Evolutionary conservation across 2,113 vertebrate species (phyloP).

Genomic region (Sander vitreus): DNA sequence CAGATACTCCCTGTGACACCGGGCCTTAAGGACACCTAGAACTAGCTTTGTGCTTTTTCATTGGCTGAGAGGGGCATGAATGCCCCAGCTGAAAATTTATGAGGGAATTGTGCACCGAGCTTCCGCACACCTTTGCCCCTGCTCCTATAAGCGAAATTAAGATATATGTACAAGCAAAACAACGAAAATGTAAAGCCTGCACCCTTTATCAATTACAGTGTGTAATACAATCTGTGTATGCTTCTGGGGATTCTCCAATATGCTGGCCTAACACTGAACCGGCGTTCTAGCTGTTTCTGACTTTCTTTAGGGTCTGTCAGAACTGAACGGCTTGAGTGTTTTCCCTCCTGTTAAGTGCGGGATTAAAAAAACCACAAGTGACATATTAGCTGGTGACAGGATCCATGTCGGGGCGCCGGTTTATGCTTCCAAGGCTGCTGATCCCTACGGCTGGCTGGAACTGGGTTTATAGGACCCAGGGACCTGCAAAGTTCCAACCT

Average conservation of each 20-base stretch:
- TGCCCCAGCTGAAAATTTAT: constrained; percentile 41
- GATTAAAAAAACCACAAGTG: constrained; percentile 52
- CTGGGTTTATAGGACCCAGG: constrained; percentile 59
- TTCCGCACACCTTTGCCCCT: constrained; percentile 23
- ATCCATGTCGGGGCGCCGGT: constrained; percentile 54
- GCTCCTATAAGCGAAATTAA: constrained; percentile 18
- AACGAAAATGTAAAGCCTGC: constrained; percentile 36
- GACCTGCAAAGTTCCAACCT: constrained; percentile 49
- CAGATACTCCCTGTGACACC: constrained; percentile 65
- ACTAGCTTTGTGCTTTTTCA: constrained; percentile 11
- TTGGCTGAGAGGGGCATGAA: constrained; percentile 1
- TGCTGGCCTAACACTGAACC: constrained; percentile 43
- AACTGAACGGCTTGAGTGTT: constrained; percentile 52
- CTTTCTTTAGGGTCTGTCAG: constrained; percentile 27
- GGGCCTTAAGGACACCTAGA: constrained; percentile 48
- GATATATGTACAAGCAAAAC: constrained; percentile 25
- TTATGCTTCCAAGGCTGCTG: constrained; percentile 49
- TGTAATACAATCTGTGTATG: constrained; percentile 52
- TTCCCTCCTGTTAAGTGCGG: constrained; percentile 58
- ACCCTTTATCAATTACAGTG: constrained; percentile 48
- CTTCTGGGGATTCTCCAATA: constrained; percentile 45
- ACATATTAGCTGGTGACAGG: constrained; percentile 76
- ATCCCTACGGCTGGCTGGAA: constrained; percentile 41
- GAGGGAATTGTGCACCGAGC: constrained; percentile 26
- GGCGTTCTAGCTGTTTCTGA: constrained; percentile 16